Evolutionary conservation across 1,140 invertebrate species (phyloP), one percentile per base, ranked within the genome.

Genomic region (Mercenaria mercenaria): DNA sequence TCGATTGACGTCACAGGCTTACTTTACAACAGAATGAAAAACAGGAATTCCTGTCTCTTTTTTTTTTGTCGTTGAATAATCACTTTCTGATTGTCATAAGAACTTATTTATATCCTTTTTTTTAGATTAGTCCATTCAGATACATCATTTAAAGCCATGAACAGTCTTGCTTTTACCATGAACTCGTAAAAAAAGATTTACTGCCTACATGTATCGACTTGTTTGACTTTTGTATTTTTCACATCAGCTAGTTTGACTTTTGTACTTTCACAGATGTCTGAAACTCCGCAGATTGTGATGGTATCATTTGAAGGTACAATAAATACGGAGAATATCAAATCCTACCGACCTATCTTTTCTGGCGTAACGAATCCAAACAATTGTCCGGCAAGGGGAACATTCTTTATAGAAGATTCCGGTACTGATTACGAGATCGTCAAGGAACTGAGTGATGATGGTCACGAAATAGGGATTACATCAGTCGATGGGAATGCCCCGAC

Each of bases 271-370:
- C 29, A 6, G n/a, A 52, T 10, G 97, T 97, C 72, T 98, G 98
- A 96, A 98, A 98, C 96, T 98, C 98, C 0, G 98, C 98, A 93
- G 97, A 97, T n/a, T n/a, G n/a, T n/a, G n/a, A n/a, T n/a, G n/a
- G n/a, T n/a, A n/a, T n/a, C n/a, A n/a, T n/a, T n/a, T n/a, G n/a
- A n/a, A n/a, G n/a, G n/a, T n/a, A n/a, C n/a, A n/a, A n/a, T n/a
- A n/a, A n/a, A n/a, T n/a, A n/a, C n/a, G n/a, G n/a, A n/a, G n/a
- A n/a, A n/a, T n/a, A n/a, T n/a, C n/a, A n/a, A n/a, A n/a, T n/a
- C 0, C 98, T 98, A 95, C 97, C 97, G 0, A 97, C 98, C 32
- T 97, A 96, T 98, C 41, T 98, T 97, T 97, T 98, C 98, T 91
- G 96, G 97, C 84, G 98, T 98, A 18, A 98, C 99, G 96, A 98